Evolutionary conservation across 2,797 vertebrate genomes (phyloP).

Genomic region (Typhlichthys eigenmanni): DNA sequence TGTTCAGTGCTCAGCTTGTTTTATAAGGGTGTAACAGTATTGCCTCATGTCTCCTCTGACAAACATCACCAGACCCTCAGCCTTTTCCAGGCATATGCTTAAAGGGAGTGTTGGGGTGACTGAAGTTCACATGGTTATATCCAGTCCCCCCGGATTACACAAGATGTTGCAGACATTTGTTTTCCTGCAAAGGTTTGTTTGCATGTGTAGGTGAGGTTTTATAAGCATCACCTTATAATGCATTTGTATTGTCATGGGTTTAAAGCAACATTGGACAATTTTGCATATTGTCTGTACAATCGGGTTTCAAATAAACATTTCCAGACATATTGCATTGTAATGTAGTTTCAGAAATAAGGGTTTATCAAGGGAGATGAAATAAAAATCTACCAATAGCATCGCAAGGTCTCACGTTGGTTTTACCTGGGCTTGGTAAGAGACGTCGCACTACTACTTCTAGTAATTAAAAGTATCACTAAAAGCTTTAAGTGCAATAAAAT

Average conservation of each 20-base stretch:
- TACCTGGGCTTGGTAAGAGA: no score
- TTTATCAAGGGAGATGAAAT: no score
- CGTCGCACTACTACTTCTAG: no score
- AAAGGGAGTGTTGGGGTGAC: conserved; percentile 63
- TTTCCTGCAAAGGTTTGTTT: conserved; percentile 44
- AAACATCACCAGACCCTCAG: conserved; percentile 44
- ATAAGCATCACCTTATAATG: neutral
- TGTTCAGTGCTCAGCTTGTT: conserved; percentile 45
- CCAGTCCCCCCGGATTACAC: conserved; percentile 43
- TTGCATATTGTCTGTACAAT: no score
- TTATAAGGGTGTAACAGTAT: conserved; percentile 69
- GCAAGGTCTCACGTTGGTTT: no score
- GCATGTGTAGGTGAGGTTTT: neutral
- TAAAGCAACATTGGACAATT: no score
- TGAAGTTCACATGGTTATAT: conserved; percentile 63
- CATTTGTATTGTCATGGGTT: neutral
- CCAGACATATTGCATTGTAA: no score
- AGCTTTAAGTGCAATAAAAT: neutral
- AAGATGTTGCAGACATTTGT: conserved; percentile 42
- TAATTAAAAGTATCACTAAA: no score
- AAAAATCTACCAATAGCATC: no score
- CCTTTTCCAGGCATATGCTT: conserved; percentile 54
- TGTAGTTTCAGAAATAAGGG: no score
- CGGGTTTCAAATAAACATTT: no score
- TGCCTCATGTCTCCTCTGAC: conserved; percentile 69